Evolutionary conservation across 2,888 invertebrate species (phyloP), one percentile per base, ranked within the genome.

Genomic region (Sminthurides aquaticus): DNA sequence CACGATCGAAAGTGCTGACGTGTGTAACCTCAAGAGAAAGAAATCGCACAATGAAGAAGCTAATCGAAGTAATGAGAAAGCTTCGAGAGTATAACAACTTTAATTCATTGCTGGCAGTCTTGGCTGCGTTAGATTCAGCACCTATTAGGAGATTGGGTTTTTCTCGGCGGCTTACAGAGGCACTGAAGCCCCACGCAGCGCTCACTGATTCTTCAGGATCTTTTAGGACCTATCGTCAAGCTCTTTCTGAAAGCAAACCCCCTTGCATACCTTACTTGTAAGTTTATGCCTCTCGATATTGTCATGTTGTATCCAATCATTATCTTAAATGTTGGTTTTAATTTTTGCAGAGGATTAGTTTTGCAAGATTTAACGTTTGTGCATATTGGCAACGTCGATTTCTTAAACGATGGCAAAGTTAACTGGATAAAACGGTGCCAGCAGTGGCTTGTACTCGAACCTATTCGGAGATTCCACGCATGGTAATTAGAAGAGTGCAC

Each of bases 191-290:
- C 77, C 95, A 96, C 80, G 92, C 94, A 79, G 89, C 91, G 62
- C 85, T 99, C 69, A 98, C 99, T 75, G 98, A 99, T 81, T 94
- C 94, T 72, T 92, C 94, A n/a, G 92, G 92, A 49, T 97, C 97
- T 75, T 99, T 99, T 83, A 84, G 94, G 75, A 90, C 93, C n/a
- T 99, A 99, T 79, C 83, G 99, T 62, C 91, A 89, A 79, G 94
- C 96, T 57, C 81, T 99, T 72, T 89, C 91, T 3, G 94, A 95
- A 78, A 94, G 97, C 3, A 89, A 90, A 77, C 96, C 98, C 34
- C 99, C 99, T 34, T 98, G 98, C 79, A 96, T 99, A 81, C 99
- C 99, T 2, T 99, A 99, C 80, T 95, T 99, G 97, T 97, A 81
- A 85, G 89, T 59, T 49, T 24, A 57, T 43, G 28, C 58, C 61